phyloP scores from a whole-genome alignment of 2,113 vertebrate species.

The Pyxicephalus adspersus region DNA sequence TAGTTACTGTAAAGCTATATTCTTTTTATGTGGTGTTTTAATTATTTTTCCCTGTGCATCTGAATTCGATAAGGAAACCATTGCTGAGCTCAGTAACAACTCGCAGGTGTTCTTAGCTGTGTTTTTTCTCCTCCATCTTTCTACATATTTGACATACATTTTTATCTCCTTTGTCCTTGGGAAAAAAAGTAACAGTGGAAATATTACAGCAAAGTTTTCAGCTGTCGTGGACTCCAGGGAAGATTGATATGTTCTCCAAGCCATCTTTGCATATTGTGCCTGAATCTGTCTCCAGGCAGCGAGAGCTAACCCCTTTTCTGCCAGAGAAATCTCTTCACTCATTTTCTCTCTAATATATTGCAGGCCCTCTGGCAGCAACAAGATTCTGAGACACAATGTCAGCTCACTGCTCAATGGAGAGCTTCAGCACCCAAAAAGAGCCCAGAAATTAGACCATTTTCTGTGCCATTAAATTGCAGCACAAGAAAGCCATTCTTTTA shows the following conservation, averaged over 20 bases:
- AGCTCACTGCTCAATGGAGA: constrained; percentile 14
- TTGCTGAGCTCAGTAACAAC: constrained; percentile 61
- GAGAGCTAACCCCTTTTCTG: constrained; percentile 56
- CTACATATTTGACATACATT: constrained; percentile 79
- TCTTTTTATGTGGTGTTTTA: no score
- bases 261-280: constrained; percentile 71
- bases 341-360: constrained; percentile 53
- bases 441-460: constrained; percentile 13
- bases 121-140: constrained; percentile 68
- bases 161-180: constrained; percentile 86
- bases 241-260: constrained; percentile 81
- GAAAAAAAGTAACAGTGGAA: constrained; percentile 78
- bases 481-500: neutral
- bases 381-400: constrained; percentile 45
- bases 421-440: constrained; percentile 7
- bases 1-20: no score
- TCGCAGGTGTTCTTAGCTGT: constrained; percentile 64
- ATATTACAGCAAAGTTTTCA: constrained; percentile 80
- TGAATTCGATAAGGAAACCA: constrained; percentile 55
- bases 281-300: constrained; percentile 70
- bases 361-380: constrained; percentile 47
- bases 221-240: constrained; percentile 75
- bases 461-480: neutral
- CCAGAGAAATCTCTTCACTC: constrained; percentile 49
- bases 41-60: neutral